A percentile compares a stretch with the other conserved stretches of the same genome.
phyloP scores from a whole-genome alignment of 2,888 invertebrate species.

The Epiperipatus broadwayi region DNA sequence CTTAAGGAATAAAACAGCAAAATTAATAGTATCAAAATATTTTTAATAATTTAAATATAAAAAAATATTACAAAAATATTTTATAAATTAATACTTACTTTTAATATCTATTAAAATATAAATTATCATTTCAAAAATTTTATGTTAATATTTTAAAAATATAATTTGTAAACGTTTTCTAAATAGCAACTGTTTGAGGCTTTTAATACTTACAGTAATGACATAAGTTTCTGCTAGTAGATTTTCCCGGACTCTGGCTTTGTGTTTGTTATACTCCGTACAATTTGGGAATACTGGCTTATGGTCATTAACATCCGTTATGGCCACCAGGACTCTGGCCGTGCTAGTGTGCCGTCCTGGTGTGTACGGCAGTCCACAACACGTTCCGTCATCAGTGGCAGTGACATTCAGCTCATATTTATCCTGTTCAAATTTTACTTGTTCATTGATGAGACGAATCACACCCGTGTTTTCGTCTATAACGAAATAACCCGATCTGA shows the following conservation, averaged over 20 bases:
- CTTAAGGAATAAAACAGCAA: too few species aligned
- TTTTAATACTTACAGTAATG: slow-evolving; percentile 57
- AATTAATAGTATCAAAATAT: too few species aligned
- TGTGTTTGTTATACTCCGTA: slow-evolving; percentile 65
- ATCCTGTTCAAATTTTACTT: slow-evolving; percentile 67
- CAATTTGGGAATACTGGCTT: slow-evolving; percentile 90
- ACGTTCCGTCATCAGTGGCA: slow-evolving; percentile 90
- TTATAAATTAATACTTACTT: background rate
- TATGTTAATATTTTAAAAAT: background rate
- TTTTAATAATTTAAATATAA: slow-evolving; percentile 6
- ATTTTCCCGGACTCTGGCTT: too few species aligned
- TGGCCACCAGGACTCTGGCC: slow-evolving; percentile 84
- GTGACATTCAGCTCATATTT: slow-evolving; percentile 92
- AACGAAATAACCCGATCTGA: slow-evolving; percentile 68
- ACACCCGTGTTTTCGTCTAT: slow-evolving; percentile 89
- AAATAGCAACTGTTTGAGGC: too few species aligned
- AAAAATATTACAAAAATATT: slow-evolving; percentile 1
- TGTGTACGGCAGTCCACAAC: slow-evolving; percentile 50
- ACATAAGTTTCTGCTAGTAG: too few species aligned
- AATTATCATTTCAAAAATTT: slow-evolving; percentile 1
- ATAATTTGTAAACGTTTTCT: background rate
- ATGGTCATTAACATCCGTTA: slow-evolving; percentile 90
- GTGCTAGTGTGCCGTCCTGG: slow-evolving; percentile 75
- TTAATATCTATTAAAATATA: background rate
- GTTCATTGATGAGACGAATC: slow-evolving; percentile 65